Base-by-base conservation (phyloP, 2,888 invertebrate species). In the Apamea sordens region DNA sequence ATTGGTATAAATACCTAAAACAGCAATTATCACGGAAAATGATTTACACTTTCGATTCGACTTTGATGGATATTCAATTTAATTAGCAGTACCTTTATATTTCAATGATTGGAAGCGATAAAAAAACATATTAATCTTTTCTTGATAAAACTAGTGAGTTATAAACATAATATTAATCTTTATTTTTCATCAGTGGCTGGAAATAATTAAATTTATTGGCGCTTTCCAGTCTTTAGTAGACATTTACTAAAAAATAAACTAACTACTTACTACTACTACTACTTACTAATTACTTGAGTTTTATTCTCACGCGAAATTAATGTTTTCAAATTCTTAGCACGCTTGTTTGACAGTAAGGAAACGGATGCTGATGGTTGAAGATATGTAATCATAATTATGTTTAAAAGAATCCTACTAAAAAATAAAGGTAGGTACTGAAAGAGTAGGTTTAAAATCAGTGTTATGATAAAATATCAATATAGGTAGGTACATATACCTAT, bases 191-290 rank as follows among this genome's bases (percentile, higher is more conserved):
- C 68, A 47, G 63, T 47, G 64, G n/a, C 53, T 84, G 18, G 64
- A 69, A 71, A 81, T 76, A 67, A 78, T 82, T 69, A 65, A 73
- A 67, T 77, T 87, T 77, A 80, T 73, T 32, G 69, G 56, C 15
- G 72, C 79, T 84, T 86, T 86, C 77, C 69, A 79, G 84, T 82
- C 41, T 69, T 36, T 28, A 67, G 41, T 76, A 77, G 41, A 77
- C 41, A 32, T 77, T n/a, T n/a, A n/a, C n/a, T n/a, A n/a, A n/a
- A n/a, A n/a, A n/a, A n/a, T n/a, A n/a, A n/a, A n/a, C n/a, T n/a
- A n/a, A n/a, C n/a, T n/a, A n/a, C n/a, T n/a, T n/a, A n/a, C n/a
- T n/a, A n/a, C n/a, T n/a, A n/a, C n/a, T n/a, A n/a, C n/a, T n/a
- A n/a, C n/a, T n/a, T n/a, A n/a, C n/a, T n/a, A 72, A 84, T 81